Conservation (phyloP, 2,888 invertebrate genomes). For the Digitonthophagus gazella region DNA sequence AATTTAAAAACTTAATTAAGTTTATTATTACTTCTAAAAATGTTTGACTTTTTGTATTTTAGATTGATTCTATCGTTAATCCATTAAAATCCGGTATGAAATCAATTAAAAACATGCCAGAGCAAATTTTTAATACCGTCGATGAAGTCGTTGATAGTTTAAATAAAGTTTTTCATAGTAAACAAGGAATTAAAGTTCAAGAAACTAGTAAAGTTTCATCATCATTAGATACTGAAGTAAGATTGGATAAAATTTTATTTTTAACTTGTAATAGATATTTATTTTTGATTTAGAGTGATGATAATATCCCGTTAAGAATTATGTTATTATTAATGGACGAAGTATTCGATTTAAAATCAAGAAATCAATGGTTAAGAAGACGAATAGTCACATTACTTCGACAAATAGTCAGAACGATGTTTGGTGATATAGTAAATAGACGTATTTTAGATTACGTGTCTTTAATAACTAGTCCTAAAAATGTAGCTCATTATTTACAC, state of each 20-base stretch:
- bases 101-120: conserved; percentile 84
- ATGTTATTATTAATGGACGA: conserved; percentile 79
- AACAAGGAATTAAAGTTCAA: conserved; percentile 46
- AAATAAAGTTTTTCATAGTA: conserved; percentile 71
- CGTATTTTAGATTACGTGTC: conserved; percentile 87
- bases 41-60: conserved; percentile 26
- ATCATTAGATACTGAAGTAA: conserved; percentile 58
- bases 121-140: conserved; percentile 80
- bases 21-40: background rate
- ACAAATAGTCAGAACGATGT: conserved; percentile 76
- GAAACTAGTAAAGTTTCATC: conserved; percentile 52
- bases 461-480: conserved; percentile 80
- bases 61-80: conserved; percentile 52
- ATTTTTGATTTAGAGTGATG: conserved; percentile 52
- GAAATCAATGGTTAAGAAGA: conserved; percentile 79
- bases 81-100: conserved; percentile 82
- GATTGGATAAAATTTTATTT: background rate
- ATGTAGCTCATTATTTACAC: conserved; percentile 83
- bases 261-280: background rate
- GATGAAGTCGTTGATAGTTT: conserved; percentile 81
- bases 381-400: conserved; percentile 72
- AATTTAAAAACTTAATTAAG: conserved; percentile 24
- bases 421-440: conserved; percentile 80
- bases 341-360: conserved; percentile 77
- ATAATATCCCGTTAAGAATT: conserved; percentile 79